A percentile compares a stretch with the other conserved stretches of the same genome.
Evolutionary conservation across 2,113 vertebrate species (phyloP).

Genomic region (Caretta caretta): DNA sequence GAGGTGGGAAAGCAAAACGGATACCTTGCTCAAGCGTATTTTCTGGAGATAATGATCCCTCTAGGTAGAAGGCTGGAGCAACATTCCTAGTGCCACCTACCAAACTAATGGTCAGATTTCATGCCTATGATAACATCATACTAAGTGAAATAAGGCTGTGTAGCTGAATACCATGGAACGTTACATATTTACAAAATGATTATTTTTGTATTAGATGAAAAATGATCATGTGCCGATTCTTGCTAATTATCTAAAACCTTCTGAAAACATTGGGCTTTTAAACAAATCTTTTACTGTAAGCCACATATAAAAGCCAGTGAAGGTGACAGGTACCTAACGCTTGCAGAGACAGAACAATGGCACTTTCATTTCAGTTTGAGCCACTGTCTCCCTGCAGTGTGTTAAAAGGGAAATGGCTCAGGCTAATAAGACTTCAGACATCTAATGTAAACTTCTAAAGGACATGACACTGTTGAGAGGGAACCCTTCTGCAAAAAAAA

Average conservation of each 20-base stretch:
- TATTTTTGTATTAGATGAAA: background rate
- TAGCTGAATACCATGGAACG: background rate
- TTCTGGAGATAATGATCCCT: background rate
- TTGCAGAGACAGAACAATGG: background rate
- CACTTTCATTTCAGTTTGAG: background rate
- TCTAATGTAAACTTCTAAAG: background rate
- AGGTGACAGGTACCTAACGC: too few relatives aligned
- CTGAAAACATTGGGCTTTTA: background rate
- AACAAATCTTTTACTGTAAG: background rate
- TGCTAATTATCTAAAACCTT: background rate
- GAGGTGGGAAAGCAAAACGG: background rate
- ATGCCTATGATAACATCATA: background rate
- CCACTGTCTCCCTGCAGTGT: background rate
- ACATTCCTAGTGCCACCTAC: background rate
- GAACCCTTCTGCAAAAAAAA: background rate
- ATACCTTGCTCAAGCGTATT: background rate
- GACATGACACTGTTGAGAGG: background rate
- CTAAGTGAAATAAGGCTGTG: background rate
- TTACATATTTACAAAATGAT: background rate
- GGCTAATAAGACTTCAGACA: background rate
- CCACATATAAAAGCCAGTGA: background rate
- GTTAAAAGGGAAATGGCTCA: background rate
- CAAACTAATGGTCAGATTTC: background rate
- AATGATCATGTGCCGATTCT: background rate
- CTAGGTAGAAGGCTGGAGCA: background rate